Percentiles rank a stretch among this genome's conserved stretches.
Evolutionary conservation across 1,140 invertebrate species (phyloP).

Genomic region (Drosophila simulans): DNA sequence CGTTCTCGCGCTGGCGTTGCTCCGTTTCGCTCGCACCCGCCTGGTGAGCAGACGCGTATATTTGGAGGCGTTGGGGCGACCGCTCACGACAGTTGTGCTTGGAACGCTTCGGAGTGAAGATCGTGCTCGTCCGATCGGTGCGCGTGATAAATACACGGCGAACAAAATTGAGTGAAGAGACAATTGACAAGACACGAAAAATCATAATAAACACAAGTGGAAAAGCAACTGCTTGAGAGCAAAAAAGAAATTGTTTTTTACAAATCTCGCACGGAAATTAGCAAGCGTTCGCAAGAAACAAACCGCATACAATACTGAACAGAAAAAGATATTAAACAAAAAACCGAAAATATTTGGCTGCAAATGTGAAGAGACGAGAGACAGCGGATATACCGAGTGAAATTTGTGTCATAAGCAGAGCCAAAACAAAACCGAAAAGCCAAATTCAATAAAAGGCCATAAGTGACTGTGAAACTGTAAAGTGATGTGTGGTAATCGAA

Average conservation of each 20-base stretch:
- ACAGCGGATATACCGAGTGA: constrained; percentile 65
- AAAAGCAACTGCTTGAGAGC: constrained; percentile 24
- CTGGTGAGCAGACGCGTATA: constrained; percentile 46
- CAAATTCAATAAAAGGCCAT: constrained; percentile 25
- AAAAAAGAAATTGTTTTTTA: constrained; percentile 64
- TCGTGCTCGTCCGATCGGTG: constrained; percentile 68
- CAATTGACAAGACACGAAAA: constrained; percentile 37
- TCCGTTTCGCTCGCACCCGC: constrained; percentile 11
- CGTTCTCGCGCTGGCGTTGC: constrained; percentile 17
- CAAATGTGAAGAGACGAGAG: constrained; percentile 38
- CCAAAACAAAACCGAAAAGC: constrained; percentile 30
- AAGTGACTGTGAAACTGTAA: constrained; percentile 74
- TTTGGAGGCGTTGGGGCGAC: constrained; percentile 62
- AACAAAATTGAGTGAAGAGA: constrained; percentile 19
- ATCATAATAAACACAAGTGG: constrained; percentile 24
- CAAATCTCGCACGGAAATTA: constrained; percentile 75
- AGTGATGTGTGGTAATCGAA: constrained; percentile 63
- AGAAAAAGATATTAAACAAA: constrained; percentile 24
- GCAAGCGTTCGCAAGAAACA: constrained; percentile 81
- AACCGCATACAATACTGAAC: constrained; percentile 31
- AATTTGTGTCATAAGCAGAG: constrained; percentile 65
- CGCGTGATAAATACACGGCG: constrained; percentile 42
- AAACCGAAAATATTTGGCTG: constrained; percentile 41
- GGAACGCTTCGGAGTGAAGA: constrained; percentile 82
- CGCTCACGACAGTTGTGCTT: constrained; percentile 80